A percentile compares a stretch with the other conserved stretches of the same genome.
phyloP scores from a whole-genome alignment of 2,797 vertebrate species.

The Hybognathus amarus region DNA sequence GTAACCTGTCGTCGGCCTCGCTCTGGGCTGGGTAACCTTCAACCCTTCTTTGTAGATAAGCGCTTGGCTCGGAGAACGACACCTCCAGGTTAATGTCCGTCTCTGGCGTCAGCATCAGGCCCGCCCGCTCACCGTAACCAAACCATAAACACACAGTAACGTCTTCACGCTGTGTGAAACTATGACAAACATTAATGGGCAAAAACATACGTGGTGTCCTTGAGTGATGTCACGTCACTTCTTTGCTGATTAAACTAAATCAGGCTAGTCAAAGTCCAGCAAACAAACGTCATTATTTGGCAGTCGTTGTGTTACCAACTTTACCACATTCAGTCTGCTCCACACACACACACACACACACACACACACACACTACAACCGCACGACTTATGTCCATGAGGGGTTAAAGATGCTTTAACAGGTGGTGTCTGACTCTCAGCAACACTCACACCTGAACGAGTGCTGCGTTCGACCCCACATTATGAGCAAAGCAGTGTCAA shows the following conservation, averaged over 20 bases:
- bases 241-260: background rate
- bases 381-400: background rate
- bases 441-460: background rate
- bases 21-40: slow-evolving; percentile 68
- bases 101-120: slow-evolving; percentile 67
- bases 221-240: background rate
- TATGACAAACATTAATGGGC: slow-evolving; percentile 34
- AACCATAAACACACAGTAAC: slow-evolving; percentile 9
- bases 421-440: background rate
- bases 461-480: background rate
- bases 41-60: slow-evolving; percentile 81
- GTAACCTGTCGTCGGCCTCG: slow-evolving; percentile 82
- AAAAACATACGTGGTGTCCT: slow-evolving; percentile 32
- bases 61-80: slow-evolving; percentile 94
- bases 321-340: background rate
- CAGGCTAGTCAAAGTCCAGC: slow-evolving; percentile 13
- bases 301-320: background rate
- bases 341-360: too few relatives aligned
- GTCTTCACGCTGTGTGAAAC: background rate
- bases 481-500: background rate
- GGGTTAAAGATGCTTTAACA: background rate
- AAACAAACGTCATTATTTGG: background rate
- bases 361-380: background rate
- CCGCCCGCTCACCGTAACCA: slow-evolving; percentile 50
- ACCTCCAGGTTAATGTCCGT: slow-evolving; percentile 91